phyloP scores from a whole-genome alignment of 2,113 vertebrate genomes.

The Alligator mississippiensis region DNA sequence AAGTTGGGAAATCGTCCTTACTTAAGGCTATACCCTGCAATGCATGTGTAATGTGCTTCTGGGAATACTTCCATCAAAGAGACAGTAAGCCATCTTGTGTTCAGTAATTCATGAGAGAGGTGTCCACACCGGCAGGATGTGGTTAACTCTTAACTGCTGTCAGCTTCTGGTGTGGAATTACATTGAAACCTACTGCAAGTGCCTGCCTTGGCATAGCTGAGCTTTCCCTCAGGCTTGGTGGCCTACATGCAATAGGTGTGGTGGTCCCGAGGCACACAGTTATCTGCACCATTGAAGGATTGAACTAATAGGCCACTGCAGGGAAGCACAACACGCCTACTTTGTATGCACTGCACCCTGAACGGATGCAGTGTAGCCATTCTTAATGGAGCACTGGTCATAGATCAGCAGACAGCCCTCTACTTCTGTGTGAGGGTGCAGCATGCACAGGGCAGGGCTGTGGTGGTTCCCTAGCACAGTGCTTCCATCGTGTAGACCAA shows the following conservation, averaged over 20 bases:
- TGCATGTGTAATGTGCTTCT: neutral
- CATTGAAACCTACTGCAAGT: neutral
- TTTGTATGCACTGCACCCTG: too few species aligned
- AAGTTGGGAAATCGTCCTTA: neutral
- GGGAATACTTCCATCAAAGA: fast-evolving
- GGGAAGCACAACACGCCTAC: too few species aligned
- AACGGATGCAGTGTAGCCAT: too few species aligned
- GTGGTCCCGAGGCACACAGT: neutral
- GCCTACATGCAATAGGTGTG: neutral
- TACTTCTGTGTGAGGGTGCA: too few species aligned
- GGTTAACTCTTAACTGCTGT: fast-evolving
- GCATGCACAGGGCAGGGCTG: too few species aligned
- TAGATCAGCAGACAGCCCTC: too few species aligned
- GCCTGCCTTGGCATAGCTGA: neutral
- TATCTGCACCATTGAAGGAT: too few species aligned
- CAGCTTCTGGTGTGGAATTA: neutral
- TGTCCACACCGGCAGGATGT: neutral
- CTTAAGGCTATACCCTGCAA: neutral
- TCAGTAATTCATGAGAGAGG: neutral
- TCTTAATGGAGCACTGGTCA: too few species aligned
- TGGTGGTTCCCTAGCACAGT: too few species aligned
- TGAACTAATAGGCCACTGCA: too few species aligned
- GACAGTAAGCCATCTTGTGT: neutral
- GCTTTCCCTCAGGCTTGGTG: neutral
- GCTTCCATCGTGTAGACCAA: too few species aligned